Base-by-base conservation (phyloP, 23 tunicate species). In the Ascidia mentula region DNA sequence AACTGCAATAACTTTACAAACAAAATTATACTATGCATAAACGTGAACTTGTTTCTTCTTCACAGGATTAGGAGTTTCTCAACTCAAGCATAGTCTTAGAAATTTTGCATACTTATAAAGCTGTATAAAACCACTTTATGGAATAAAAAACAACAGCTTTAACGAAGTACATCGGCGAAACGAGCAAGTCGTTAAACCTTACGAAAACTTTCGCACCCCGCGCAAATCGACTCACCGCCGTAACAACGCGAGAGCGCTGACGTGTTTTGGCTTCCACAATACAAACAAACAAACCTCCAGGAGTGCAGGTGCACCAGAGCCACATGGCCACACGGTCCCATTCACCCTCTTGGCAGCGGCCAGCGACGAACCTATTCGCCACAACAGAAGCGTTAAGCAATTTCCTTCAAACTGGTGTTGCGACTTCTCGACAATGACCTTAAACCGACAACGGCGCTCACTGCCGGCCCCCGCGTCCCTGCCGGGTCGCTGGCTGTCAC, bases 391-490 rank as follows among this genome's bases (percentile, higher is more conserved):
- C 65, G 65, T 53, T 53, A 53, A 53, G 65, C 65, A 53, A 53
- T 53, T 53, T 53, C 65, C 65, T n/a, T 6, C 65, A 9, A 5
- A 9, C 28, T 53, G 22, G 65, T 53, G 65, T 53, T 28, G 65
- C 13, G 65, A 53, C 1, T 53, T 53, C 22, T 20, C 65, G 65
- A 53, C 65, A 53, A 26, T 53, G 65, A 53, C 7, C 65, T 53
- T 53, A 53, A 53, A 53, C 65, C 65, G 65, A 53, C 65, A 53
- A 53, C 65, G 28, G 65, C 65, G 65, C 24, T 53, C 65, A n/a
- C n/a, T n/a, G 7, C 65, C 13, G 28, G 13, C 24, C 24, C 65
- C 13, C 1, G 24, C 7, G 65, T 3, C 65, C 65, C 65, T 28
- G 65, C 2, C 22, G 13, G 65, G 65, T 53, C 65, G 65, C 13